Percentiles rank a stretch among this genome's conserved stretches.
phyloP scores from a whole-genome alignment of 2,113 vertebrate genomes.

The Laterallus jamaicensis region DNA sequence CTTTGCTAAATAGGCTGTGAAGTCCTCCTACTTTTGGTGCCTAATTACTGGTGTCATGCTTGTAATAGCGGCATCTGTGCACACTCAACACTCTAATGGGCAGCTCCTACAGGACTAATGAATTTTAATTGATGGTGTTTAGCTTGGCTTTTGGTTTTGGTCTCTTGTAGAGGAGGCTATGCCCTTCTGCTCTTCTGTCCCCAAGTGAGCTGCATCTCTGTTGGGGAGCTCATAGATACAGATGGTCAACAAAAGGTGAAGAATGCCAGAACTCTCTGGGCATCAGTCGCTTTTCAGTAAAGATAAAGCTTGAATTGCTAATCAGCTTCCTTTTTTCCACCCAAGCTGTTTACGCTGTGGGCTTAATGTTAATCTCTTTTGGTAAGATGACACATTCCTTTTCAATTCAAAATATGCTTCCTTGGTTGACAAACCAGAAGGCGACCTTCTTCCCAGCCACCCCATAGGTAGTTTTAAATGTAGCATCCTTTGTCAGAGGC shows the following conservation, averaged over 20 bases:
- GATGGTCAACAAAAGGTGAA: constrained; percentile 90
- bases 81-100: constrained; percentile 76
- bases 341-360: constrained; percentile 72
- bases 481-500: constrained; percentile 12
- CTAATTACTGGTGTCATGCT: constrained; percentile 79
- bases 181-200: constrained; percentile 76
- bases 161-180: constrained; percentile 70
- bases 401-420: constrained; percentile 76
- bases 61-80: constrained; percentile 80
- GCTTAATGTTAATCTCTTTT: constrained; percentile 71
- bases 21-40: constrained; percentile 74
- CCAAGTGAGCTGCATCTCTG: constrained; percentile 70
- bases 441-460: not conserved
- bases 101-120: constrained; percentile 84
- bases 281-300: constrained; percentile 75
- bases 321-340: constrained; percentile 79
- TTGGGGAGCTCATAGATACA: constrained; percentile 78
- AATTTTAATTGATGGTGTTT: constrained; percentile 85
- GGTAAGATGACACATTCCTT: constrained; percentile 60
- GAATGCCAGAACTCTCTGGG: constrained; percentile 66
- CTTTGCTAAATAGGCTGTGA: constrained; percentile 78
- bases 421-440: constrained; percentile 56
- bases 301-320: constrained; percentile 80
- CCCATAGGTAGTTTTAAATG: constrained; percentile 60
- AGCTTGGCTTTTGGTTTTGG: constrained; percentile 77